Evolutionary conservation across 2,797 vertebrate species (phyloP), one percentile per base, ranked within the genome.

Genomic region (Lacerta bilineata): DNA sequence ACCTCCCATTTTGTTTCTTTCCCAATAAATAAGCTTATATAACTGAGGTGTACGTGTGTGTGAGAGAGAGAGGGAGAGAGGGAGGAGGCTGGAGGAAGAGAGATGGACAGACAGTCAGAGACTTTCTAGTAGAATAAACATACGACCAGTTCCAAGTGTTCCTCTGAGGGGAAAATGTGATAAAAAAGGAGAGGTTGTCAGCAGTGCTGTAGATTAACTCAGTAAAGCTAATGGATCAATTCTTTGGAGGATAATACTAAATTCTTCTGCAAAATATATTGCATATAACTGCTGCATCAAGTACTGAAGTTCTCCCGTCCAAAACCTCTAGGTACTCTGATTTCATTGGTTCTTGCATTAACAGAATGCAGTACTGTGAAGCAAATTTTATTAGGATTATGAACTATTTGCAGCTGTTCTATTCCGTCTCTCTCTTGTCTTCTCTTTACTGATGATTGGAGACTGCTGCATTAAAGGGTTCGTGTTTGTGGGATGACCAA

Each of bases 201-300:
- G 0, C 27, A 23, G 61, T 83, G 75, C 90, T 86, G 10, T 80
- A 76, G 80, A 72, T 71, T 89, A 69, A 33, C 36, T 85, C 0
- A 0, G 0, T n/a, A 72, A 80, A 90, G 86, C 81, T 90, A 93
- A 93, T 90, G 88, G 91, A 94, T 90, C 80, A 68, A 1, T 71
- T 90, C 86, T 85, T 83, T 1, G 46, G 80, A 86, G 88, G 61
- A 82, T 83, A 36, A 82, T 83, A 89, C 79, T 93, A 94, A 93
- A 89, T 91, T 93, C 87, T 91, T 87, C 86, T 89, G 80, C 18
- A 55, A 61, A 91, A 71, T 87, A 61, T 20, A 1, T 10, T 84
- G 72, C 86, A 78, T 69, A 17, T 81, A 13, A 69, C 2, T 18
- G 41, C 66, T 0, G 36, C 77, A 91, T 77, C 10, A 2, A 8